Evolutionary conservation across 2,888 invertebrate genomes (phyloP).

Genomic region (Rhingia campestris): DNA sequence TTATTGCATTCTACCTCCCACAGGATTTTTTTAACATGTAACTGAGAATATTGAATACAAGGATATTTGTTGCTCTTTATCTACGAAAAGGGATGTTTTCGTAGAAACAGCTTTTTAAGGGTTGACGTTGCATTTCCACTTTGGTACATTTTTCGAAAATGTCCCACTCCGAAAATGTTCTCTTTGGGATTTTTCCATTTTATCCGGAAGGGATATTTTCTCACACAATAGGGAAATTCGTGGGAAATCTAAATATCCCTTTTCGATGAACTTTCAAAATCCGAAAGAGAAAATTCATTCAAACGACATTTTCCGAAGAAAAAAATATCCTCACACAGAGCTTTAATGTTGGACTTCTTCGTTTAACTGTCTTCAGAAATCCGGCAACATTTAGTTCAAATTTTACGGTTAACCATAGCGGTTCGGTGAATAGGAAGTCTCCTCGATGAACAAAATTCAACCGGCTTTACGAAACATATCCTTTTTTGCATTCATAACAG

Average conservation of each 20-base stretch:
- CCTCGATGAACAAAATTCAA: neutral
- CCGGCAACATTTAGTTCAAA: slow-evolving; percentile 52
- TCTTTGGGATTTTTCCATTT: slow-evolving; percentile 8
- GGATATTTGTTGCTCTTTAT: neutral
- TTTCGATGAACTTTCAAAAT: too few relatives aligned
- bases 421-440: slow-evolving; percentile 24
- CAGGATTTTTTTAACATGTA: neutral
- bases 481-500: slow-evolving; percentile 3
- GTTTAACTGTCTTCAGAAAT: slow-evolving; percentile 28
- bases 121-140: neutral
- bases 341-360: slow-evolving; percentile 21
- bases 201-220: slow-evolving; percentile 53
- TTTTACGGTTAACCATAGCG: slow-evolving; percentile 58
- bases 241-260: too few relatives aligned
- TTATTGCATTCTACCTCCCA: neutral
- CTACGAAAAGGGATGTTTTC: neutral
- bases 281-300: too few relatives aligned
- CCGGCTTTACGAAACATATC: slow-evolving; percentile 69
- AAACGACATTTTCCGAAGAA: slow-evolving; percentile 4
- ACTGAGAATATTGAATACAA: neutral
- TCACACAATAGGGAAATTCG: neutral
- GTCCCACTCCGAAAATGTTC: slow-evolving; percentile 48
- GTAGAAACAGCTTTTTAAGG: neutral
- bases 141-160: slow-evolving; percentile 23
- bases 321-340: slow-evolving; percentile 3